phyloP scores from a whole-genome alignment of 2,888 invertebrate species.

The Helicoverpa assulta region DNA sequence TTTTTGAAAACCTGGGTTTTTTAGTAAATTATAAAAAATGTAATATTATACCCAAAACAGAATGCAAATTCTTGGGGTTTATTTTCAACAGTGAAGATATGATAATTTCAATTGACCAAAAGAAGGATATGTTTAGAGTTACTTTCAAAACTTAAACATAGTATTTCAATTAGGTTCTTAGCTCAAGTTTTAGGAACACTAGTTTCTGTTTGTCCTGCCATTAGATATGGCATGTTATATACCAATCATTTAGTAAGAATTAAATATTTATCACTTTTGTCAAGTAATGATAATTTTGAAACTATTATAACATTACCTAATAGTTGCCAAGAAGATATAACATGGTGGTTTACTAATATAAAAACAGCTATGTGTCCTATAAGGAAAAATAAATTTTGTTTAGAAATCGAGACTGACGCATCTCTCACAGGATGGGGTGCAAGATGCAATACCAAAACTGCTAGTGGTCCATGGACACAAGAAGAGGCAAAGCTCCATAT shows the following conservation, averaged over 20 bases:
- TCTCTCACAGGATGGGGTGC: too few relatives aligned
- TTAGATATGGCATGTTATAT: slow-evolving; percentile 10
- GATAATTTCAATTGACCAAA: slow-evolving; percentile 6
- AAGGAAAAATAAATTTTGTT: too few relatives aligned
- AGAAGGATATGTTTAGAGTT: slow-evolving; percentile 7
- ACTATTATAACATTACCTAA: slow-evolving; percentile 4
- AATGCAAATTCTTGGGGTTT: slow-evolving; percentile 18
- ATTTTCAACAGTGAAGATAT: slow-evolving; percentile 10
- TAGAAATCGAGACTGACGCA: too few relatives aligned
- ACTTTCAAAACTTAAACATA: slow-evolving; percentile 7
- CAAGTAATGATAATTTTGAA: slow-evolving; percentile 17
- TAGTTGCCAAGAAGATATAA: slow-evolving; percentile 4
- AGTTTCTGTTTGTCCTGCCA: slow-evolving; percentile 14
- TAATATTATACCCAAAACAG: neutral
- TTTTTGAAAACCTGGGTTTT: slow-evolving; percentile 9
- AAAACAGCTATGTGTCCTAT: too few relatives aligned
- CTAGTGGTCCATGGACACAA: too few relatives aligned
- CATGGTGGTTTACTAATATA: neutral
- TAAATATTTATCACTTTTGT: slow-evolving; percentile 11
- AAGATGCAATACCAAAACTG: too few relatives aligned
- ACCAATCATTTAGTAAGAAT: slow-evolving; percentile 11
- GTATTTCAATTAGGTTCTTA: slow-evolving; percentile 14
- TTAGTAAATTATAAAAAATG: slow-evolving; percentile 16
- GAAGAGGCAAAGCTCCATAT: too few relatives aligned
- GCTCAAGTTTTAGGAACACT: slow-evolving; percentile 18